A percentile compares a stretch with the other conserved stretches of the same genome.
phyloP scores from a whole-genome alignment of 2,113 vertebrate genomes.

The Alligator sinensis region DNA sequence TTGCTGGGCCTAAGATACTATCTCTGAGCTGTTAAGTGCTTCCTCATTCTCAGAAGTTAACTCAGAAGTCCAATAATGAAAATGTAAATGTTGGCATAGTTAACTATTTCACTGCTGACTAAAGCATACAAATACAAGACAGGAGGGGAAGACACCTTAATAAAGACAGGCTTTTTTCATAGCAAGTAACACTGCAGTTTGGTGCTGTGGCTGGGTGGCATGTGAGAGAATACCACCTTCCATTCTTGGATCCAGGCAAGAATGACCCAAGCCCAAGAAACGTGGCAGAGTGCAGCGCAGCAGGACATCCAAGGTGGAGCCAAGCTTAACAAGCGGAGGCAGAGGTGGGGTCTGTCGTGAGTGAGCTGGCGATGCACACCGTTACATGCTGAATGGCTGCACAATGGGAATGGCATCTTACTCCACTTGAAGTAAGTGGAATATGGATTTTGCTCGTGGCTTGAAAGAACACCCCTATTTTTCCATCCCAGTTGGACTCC shows the following conservation, averaged over 20 bases:
- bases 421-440: neutral
- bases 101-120: neutral
- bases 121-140: neutral
- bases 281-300: neutral
- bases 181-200: neutral
- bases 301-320: rapidly evolving
- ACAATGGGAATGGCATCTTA: neutral
- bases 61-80: neutral
- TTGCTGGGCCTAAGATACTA: neutral
- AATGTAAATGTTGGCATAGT: neutral
- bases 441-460: neutral
- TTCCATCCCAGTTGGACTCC: too few relatives aligned
- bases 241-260: too few relatives aligned
- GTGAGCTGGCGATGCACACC: rapidly evolving
- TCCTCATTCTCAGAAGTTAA: neutral
- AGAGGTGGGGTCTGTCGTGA: too few relatives aligned
- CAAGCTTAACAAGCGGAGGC: too few relatives aligned
- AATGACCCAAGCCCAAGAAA: neutral
- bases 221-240: neutral
- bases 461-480: too few relatives aligned
- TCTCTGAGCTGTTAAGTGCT: neutral
- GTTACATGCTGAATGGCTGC: rapidly evolving
- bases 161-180: neutral
- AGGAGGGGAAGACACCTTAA: neutral
- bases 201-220: neutral